Evolutionary conservation across 35 echinoderm and acorn worm species (phyloP), one percentile per base, ranked within the genome.

Genomic region (Anneissia japonica): DNA sequence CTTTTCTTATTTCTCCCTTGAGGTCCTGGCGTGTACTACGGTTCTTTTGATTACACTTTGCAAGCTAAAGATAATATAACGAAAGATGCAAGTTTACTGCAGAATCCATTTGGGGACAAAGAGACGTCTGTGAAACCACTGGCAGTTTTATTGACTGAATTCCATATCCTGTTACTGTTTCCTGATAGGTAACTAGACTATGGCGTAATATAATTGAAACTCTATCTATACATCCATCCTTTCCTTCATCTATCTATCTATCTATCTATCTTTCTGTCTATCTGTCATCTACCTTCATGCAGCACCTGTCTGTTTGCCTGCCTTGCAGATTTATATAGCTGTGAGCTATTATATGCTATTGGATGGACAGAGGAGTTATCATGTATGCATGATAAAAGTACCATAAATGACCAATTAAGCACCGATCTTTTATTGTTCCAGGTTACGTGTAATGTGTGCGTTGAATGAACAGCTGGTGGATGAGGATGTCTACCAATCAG

Each of bases 1-100:
- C n/a, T n/a, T n/a, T n/a, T n/a, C 16, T 73, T 29, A n/a, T 32
- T 55, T 79, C 29, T 55, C 32, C 78, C 23, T 56, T 19, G 0
- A 99, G 96, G 92, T 46, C 96, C 95, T 23, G 96, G 96, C 46
- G 92, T 94, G 10, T 94, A 94, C 76, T 94, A 88, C 82, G 96
- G 96, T 74, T 79, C 81, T 23, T 93, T 94, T 86, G 92, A 99
- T 35, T 94, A 94, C 84, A 93, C 73, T 32, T 84, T 82, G 41
- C 92, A 91, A 72, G 82, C 85, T 35, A 82, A 86, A 74, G 96
- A 99, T 31, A 97, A 97, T 28, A 72, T 99, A 31, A 99, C 96
- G 31, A 89, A 80, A 31, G 90, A 99, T 77, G 91, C 92, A 29
- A 89, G 89, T 29, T 86, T 99, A 0, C 75, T 99, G 38, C 87